Evolutionary conservation across 2,888 invertebrate species (phyloP).

Genomic region (Margaritifera margaritifera): DNA sequence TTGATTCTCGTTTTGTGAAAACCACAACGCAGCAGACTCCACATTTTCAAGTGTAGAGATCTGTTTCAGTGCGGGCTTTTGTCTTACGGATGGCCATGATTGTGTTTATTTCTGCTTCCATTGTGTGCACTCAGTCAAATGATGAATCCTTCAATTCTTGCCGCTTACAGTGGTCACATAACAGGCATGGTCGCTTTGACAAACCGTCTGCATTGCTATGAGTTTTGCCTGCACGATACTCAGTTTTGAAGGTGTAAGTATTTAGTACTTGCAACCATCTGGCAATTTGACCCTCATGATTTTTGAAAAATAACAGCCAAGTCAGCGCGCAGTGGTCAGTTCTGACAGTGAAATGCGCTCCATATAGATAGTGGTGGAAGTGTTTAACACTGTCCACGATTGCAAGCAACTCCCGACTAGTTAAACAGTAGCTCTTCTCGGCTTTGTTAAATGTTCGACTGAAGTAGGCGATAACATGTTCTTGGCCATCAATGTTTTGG

Average conservation of each 20-base stretch:
- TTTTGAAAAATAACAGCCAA: slow-evolving; percentile 33
- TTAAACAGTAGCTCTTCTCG: slow-evolving; percentile 29
- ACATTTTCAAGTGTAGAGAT: background rate
- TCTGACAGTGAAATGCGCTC: slow-evolving; percentile 25
- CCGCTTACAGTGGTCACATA: slow-evolving; percentile 5
- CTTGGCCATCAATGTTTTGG: slow-evolving; percentile 32
- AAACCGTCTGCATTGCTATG: slow-evolving; percentile 24
- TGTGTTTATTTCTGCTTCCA: background rate
- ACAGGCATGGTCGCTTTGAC: slow-evolving; percentile 12
- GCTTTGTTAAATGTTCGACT: slow-evolving; percentile 20
- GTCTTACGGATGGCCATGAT: no score
- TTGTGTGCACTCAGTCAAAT: slow-evolving; percentile 2
- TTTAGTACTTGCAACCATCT: slow-evolving; percentile 25
- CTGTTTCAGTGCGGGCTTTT: no score
- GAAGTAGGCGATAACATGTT: slow-evolving; percentile 31
- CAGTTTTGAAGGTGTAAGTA: slow-evolving; percentile 19
- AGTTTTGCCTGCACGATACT: slow-evolving; percentile 16
- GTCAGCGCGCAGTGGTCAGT: slow-evolving; percentile 40
- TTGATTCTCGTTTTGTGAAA: no score
- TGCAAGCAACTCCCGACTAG: slow-evolving; percentile 33
- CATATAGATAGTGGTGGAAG: slow-evolving; percentile 40
- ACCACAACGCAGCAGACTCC: no score
- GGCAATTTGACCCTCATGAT: slow-evolving; percentile 25
- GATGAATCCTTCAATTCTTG: background rate
- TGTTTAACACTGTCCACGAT: slow-evolving; percentile 33